phyloP scores from a whole-genome alignment of 2,888 invertebrate genomes.

The Drosophila paranaensis region DNA sequence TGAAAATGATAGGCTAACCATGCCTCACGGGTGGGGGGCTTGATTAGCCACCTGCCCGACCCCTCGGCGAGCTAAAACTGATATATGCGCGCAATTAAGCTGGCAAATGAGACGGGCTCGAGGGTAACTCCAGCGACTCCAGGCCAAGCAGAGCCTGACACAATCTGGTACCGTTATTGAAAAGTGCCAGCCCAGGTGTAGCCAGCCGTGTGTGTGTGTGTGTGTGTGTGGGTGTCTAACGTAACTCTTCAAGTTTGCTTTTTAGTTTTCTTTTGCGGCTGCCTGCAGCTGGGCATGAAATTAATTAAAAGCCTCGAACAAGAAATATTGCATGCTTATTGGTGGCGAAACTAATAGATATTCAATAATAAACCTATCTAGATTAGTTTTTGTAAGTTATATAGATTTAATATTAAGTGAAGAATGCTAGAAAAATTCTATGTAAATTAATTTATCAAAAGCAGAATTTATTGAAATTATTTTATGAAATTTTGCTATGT shows the following conservation, averaged over 20 bases:
- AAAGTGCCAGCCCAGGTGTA: conserved; percentile 49
- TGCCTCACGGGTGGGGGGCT: background rate
- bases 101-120: conserved; percentile 39
- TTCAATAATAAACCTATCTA: background rate
- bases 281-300: conserved; percentile 21
- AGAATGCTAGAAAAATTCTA: background rate
- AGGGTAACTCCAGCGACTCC: conserved; percentile 7
- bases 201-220: background rate
- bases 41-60: conserved; percentile 36
- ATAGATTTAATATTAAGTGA: background rate
- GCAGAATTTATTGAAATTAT: background rate
- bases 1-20: conserved; percentile 68
- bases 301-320: conserved; percentile 36
- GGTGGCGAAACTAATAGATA: background rate
- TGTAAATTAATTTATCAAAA: background rate
- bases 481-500: background rate
- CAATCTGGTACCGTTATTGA: conserved; percentile 78
- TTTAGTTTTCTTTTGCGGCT: conserved; percentile 7
- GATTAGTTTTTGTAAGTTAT: background rate
- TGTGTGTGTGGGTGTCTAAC: conserved; percentile 8
- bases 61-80: conserved; percentile 48
- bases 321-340: conserved; percentile 6
- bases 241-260: conserved; percentile 10
- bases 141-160: conserved; percentile 62
- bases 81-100: conserved; percentile 74